phyloP scores from a whole-genome alignment of 2,113 vertebrate species.

The Limnothrissa miodon region DNA sequence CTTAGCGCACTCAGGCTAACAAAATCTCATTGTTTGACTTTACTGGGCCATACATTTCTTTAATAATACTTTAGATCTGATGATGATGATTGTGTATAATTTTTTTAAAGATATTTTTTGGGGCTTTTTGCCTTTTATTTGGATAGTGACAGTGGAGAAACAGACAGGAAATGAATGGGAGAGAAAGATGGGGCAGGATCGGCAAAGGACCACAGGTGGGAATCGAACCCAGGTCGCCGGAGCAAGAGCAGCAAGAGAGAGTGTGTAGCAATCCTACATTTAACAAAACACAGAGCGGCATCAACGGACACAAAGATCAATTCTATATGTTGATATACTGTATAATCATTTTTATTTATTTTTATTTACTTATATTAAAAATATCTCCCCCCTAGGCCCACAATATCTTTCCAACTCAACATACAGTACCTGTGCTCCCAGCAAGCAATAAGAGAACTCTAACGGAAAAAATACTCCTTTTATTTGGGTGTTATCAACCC shows the following conservation, averaged over 20 bases:
- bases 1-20: conserved; percentile 26
- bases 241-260: neutral
- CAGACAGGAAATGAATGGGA: too few species aligned
- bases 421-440: neutral
- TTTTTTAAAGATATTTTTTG: too few species aligned
- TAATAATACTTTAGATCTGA: neutral
- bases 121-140: too few species aligned
- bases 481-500: neutral
- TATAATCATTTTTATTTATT: neutral
- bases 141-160: too few species aligned
- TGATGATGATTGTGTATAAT: neutral
- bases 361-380: neutral
- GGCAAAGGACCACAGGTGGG: too few species aligned
- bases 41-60: conserved; percentile 18
- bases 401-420: neutral
- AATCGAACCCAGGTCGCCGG: too few species aligned
- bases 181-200: too few species aligned
- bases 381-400: neutral
- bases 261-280: neutral
- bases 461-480: neutral
- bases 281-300: neutral
- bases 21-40: conserved; percentile 39
- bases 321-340: neutral
- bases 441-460: neutral
- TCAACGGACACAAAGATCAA: neutral